These are phyloP conservation scores for Leptobrachium leishanense DNA, from an alignment of 2,113 vertebrate species.

Conservation along the genomic window DNA sequence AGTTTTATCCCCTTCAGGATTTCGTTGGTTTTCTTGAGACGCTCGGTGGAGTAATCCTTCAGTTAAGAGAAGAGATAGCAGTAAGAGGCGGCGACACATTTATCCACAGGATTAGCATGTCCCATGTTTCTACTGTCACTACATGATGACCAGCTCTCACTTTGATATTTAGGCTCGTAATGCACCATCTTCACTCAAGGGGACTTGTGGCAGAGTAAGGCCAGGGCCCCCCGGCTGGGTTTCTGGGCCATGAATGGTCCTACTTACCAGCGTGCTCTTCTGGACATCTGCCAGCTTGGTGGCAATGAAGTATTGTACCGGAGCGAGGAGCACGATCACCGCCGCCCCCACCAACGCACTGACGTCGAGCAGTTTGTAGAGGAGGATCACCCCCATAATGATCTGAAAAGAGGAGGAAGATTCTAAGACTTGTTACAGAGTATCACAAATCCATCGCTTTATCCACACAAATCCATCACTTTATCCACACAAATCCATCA, in stretches of 20 bases:
- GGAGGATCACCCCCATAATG: constrained; percentile 95
- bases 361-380: constrained; percentile 79
- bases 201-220: no score
- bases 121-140: no score
- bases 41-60: constrained; percentile 95
- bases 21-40: constrained; percentile 95
- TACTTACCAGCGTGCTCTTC: constrained; percentile 89
- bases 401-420: constrained; percentile 76
- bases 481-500: no score
- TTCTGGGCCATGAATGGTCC: no score
- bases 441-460: no score
- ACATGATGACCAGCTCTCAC: no score
- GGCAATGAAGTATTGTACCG: constrained; percentile 94
- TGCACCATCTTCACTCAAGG: no score
- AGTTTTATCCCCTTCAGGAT: constrained; percentile 96
- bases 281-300: constrained; percentile 93
- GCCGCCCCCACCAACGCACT: constrained; percentile 88
- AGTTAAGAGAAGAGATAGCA: constrained; percentile 47
- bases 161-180: no score
- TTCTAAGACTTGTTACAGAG: not conserved
- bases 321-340: constrained; percentile 90
- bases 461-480: no score
- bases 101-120: no score
- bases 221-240: not conserved
- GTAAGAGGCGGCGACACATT: no score